Percentiles rank a stretch among this genome's conserved stretches.
phyloP scores from a whole-genome alignment of 2,888 invertebrate genomes.

The Eilema depressum region DNA sequence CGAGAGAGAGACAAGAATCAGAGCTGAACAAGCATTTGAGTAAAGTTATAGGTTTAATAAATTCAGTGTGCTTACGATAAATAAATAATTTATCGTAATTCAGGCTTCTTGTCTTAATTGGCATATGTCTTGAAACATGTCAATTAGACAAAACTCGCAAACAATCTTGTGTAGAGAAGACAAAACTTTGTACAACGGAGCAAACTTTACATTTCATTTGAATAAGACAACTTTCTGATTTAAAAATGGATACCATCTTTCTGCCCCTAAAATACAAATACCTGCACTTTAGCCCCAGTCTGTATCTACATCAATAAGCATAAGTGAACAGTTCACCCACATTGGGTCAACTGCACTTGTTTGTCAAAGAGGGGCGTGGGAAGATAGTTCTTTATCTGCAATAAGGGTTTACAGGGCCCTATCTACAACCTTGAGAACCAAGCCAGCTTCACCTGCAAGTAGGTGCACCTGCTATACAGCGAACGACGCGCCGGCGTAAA shows the following conservation, averaged over 20 bases:
- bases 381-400: no score
- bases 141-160: slow-evolving; percentile 4
- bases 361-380: background rate
- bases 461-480: no score
- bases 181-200: background rate
- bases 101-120: background rate
- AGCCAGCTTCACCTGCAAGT: no score
- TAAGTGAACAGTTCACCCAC: background rate
- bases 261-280: background rate
- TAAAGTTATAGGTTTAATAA: background rate
- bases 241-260: background rate
- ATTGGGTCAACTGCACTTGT: background rate
- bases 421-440: no score
- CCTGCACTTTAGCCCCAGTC: background rate
- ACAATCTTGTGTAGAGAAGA: background rate
- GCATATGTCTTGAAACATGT: background rate
- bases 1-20: no score
- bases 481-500: no score
- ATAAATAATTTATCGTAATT: background rate
- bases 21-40: background rate
- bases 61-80: background rate
- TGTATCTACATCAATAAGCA: background rate
- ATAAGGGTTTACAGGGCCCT: no score
- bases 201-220: background rate
- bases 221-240: background rate